Percentiles rank a stretch among this genome's conserved stretches.
phyloP scores from a whole-genome alignment of 2,888 invertebrate species.

The Epinotia demarniana region DNA sequence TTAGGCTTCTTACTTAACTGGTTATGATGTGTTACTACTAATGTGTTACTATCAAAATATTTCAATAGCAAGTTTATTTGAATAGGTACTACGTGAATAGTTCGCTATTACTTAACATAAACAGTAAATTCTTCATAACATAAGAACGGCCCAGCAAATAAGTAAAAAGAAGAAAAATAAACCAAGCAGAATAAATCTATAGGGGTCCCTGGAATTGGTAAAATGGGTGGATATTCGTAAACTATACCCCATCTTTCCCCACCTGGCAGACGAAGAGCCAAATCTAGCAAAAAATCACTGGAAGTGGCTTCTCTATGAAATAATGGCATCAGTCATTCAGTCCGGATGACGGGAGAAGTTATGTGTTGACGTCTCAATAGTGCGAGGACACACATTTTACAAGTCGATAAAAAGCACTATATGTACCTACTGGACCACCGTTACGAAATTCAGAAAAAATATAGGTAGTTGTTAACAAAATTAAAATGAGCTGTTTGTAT shows the following conservation, averaged over 20 bases:
- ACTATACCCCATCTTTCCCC: slow-evolving; percentile 64
- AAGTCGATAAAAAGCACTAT: too few relatives aligned
- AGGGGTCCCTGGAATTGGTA: slow-evolving; percentile 64
- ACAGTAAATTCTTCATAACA: slow-evolving; percentile 2
- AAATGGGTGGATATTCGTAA: slow-evolving; percentile 66
- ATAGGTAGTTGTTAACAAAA: too few relatives aligned
- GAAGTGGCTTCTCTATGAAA: slow-evolving; percentile 50
- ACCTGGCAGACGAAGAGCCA: slow-evolving; percentile 49
- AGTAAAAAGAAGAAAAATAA: slow-evolving; percentile 62
- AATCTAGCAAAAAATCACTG: slow-evolving; percentile 51
- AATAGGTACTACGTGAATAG: slow-evolving; percentile 39
- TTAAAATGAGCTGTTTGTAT: too few relatives aligned
- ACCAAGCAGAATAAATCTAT: slow-evolving; percentile 70
- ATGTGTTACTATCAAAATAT: slow-evolving; percentile 32
- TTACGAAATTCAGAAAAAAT: too few relatives aligned
- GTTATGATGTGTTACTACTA: slow-evolving; percentile 16
- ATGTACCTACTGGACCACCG: too few relatives aligned
- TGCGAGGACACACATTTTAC: too few relatives aligned
- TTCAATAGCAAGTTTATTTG: slow-evolving; percentile 55
- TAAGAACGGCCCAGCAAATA: slow-evolving; percentile 31
- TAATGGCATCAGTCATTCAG: too few relatives aligned
- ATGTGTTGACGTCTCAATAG: too few relatives aligned
- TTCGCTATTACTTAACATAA: background rate
- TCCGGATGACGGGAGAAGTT: too few relatives aligned
- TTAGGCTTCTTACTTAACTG: background rate